Evolutionary conservation across 2,113 vertebrate species (phyloP), one percentile per base, ranked within the genome.

Genomic region (Alligator sinensis): DNA sequence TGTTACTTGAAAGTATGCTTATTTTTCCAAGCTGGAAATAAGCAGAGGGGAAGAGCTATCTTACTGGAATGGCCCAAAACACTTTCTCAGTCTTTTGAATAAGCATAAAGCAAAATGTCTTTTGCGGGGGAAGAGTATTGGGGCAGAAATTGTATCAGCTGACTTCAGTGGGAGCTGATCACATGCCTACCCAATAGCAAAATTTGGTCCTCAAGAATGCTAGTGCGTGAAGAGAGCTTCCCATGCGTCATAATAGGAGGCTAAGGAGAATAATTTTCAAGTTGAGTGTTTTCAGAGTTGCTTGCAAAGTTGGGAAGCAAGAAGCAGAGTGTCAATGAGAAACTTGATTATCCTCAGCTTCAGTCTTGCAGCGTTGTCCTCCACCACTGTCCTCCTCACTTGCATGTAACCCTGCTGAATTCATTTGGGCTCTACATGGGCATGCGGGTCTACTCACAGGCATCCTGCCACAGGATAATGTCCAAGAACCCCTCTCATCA

Each of bases 141-240:
- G 89, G 76, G 10, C 89, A 70, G 85, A 83, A 11, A 64, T 80
- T 59, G 19, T 47, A 47, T 95, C 92, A 96, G 89, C 82, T 96
- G 88, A 87, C 95, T 75, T 94, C 70, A 82, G 89, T n/a, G 59
- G 74, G 59, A 87, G 77, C 74, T 94, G 92, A 86, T 94, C 91
- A 92, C 93, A 76, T 95, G 91, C 57, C 92, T 78, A 66, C 80
- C 82, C 81, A 60, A 64, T 96, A 82, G 90, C 79, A 92, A 82
- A 95, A 90, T 0, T 0, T 79, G 86, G 57, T 63, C 66, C 30
- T 58, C 74, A 96, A 80, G 47, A 89, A 78, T 70, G 70, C 84
- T 89, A n/a, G 83, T 47, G n/a, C 84, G 6, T 57, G 80, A 88
- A 47, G 87, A 2, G 5, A 86, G 81, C 60, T 80, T 95, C 34